These are phyloP conservation scores for Sinonovacula constricta DNA, from an alignment of 1,140 invertebrate genomes.

Conservation along the genomic window DNA sequence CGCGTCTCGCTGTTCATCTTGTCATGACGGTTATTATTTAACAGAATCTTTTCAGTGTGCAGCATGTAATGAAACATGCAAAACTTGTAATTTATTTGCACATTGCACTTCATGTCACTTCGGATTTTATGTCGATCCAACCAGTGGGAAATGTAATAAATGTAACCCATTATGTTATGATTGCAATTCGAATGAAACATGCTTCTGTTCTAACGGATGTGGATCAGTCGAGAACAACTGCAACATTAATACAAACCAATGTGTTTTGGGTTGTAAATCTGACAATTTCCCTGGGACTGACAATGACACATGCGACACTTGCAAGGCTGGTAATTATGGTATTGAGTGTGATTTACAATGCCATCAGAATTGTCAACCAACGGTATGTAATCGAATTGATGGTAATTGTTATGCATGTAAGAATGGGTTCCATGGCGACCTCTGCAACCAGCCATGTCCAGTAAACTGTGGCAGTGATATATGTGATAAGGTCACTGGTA, in stretches of 20 bases:
- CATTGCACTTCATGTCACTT: not conserved
- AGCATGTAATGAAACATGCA: constrained; percentile 4
- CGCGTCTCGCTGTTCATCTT: too few relatives aligned
- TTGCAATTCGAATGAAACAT: not conserved
- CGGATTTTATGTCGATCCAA: not conserved
- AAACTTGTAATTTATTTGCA: not conserved
- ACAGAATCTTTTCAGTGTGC: too few relatives aligned
- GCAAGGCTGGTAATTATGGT: constrained; percentile 6
- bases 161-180: not conserved
- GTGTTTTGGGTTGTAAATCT: not conserved
- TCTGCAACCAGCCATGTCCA: not conserved
- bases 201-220: too few relatives aligned
- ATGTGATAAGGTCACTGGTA: not conserved
- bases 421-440: not conserved
- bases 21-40: too few relatives aligned
- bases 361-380: not conserved
- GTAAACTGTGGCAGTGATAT: not conserved
- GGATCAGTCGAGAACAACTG: too few relatives aligned
- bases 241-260: not conserved
- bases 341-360: not conserved
- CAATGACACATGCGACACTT: not conserved
- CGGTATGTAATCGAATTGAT: not conserved
- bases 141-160: not conserved
- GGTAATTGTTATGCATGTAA: constrained; percentile 6
- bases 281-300: not conserved